Evolutionary conservation across 2,888 invertebrate genomes (phyloP).

Genomic region (Drosophila suboccidentalis): DNA sequence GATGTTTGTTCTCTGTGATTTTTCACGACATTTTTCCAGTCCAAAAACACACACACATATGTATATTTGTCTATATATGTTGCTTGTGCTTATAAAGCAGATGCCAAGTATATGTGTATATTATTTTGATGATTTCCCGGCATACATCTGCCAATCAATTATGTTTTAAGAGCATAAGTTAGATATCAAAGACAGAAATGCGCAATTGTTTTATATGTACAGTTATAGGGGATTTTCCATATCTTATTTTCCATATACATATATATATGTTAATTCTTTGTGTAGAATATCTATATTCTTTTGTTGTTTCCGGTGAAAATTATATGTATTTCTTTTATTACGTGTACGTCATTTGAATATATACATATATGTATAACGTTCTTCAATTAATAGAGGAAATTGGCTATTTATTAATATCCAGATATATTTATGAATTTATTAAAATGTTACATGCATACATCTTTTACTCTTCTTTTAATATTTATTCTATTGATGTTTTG

Average conservation of each 20-base stretch:
- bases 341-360: slow-evolving; percentile 6
- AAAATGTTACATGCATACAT: background rate
- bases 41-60: slow-evolving; percentile 1
- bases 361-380: background rate
- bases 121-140: slow-evolving; percentile 3
- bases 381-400: slow-evolving; percentile 8
- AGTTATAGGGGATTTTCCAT: background rate
- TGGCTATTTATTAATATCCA: background rate
- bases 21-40: slow-evolving; percentile 45
- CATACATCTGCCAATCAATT: slow-evolving; percentile 41
- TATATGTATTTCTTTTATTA: background rate
- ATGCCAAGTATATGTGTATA: slow-evolving; percentile 2
- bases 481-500: background rate
- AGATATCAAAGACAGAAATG: slow-evolving; percentile 6
- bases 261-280: background rate
- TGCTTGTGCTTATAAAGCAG: slow-evolving; percentile 10
- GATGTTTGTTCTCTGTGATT: slow-evolving; percentile 1
- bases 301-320: slow-evolving; percentile 3
- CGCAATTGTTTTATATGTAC: slow-evolving; percentile 1
- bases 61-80: slow-evolving; percentile 1
- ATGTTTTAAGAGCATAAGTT: slow-evolving; percentile 1
- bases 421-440: background rate
- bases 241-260: background rate
- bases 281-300: slow-evolving; percentile 2
- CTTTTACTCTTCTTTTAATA: background rate